Conservation (phyloP, 1,140 invertebrate species). For the Carposina sasakii region DNA sequence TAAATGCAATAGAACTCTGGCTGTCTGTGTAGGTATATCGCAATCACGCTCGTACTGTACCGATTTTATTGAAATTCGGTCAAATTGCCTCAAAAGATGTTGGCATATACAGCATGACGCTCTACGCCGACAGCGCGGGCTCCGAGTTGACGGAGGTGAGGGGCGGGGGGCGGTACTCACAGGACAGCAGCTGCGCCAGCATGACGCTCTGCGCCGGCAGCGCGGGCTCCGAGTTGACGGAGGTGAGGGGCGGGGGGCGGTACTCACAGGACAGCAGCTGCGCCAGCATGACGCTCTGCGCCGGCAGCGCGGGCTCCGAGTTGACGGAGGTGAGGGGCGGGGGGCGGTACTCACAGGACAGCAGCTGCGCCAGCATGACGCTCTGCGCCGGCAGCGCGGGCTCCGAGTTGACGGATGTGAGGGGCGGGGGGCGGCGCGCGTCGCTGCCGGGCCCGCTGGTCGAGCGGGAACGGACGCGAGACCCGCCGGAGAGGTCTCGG, state of each 20-base stretch:
- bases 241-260: conserved; percentile 57
- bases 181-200: conserved; percentile 64
- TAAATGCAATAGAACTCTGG: too few species aligned
- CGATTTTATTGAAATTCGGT: too few species aligned
- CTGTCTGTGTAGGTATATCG: too few species aligned
- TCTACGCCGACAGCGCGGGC: conserved; percentile 63
- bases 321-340: too few species aligned
- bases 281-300: conserved; percentile 35
- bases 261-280: conserved; percentile 21
- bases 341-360: too few species aligned
- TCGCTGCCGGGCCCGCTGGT: too few species aligned
- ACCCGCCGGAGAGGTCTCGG: too few species aligned
- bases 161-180: conserved; percentile 59
- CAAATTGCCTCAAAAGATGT: too few species aligned
- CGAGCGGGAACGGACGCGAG: too few species aligned
- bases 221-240: conserved; percentile 63
- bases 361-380: background rate
- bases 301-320: conserved; percentile 38
- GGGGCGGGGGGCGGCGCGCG: too few species aligned
- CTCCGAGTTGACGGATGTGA: background rate
- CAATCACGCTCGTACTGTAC: too few species aligned
- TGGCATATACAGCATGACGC: conserved; percentile 58
- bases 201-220: conserved; percentile 66
- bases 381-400: background rate
- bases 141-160: conserved; percentile 64